A percentile compares a stretch with the other conserved stretches of the same genome.
These are phyloP conservation scores for Hyposoter dolosus DNA, from an alignment of 2,888 invertebrate genomes.

Conservation along the genomic window DNA sequence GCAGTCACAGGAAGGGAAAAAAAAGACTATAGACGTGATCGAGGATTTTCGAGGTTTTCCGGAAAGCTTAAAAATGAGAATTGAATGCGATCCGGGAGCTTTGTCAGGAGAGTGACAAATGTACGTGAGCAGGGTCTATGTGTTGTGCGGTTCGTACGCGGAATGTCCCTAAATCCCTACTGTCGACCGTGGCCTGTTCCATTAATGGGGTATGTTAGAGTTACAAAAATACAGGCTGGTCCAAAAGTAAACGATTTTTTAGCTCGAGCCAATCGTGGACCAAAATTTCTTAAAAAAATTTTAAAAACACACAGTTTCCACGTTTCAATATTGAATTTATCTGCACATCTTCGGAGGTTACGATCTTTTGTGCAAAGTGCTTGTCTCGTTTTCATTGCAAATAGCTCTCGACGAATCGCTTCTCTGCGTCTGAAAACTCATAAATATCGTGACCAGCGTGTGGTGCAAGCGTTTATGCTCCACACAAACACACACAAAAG, in stretches of 20 bases:
- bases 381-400: slow-evolving; percentile 52
- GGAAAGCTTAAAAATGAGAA: slow-evolving; percentile 65
- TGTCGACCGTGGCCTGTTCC: slow-evolving; percentile 57
- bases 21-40: slow-evolving; percentile 43
- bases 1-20: slow-evolving; percentile 18
- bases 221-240: background rate
- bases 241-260: background rate
- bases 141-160: slow-evolving; percentile 58
- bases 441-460: slow-evolving; percentile 42
- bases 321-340: slow-evolving; percentile 3
- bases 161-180: slow-evolving; percentile 60
- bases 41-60: slow-evolving; percentile 58
- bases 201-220: slow-evolving; percentile 56
- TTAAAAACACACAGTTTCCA: background rate
- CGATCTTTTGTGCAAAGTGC: slow-evolving; percentile 61
- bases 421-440: slow-evolving; percentile 34
- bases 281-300: background rate
- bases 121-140: slow-evolving; percentile 54
- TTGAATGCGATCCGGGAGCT: slow-evolving; percentile 65
- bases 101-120: slow-evolving; percentile 67
- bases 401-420: slow-evolving; percentile 36
- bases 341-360: slow-evolving; percentile 38
- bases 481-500: slow-evolving; percentile 5
- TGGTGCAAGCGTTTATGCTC: slow-evolving; percentile 31
- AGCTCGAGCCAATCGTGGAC: background rate